phyloP scores from a whole-genome alignment of 2,888 invertebrate species.

The Heliconius cydno region DNA sequence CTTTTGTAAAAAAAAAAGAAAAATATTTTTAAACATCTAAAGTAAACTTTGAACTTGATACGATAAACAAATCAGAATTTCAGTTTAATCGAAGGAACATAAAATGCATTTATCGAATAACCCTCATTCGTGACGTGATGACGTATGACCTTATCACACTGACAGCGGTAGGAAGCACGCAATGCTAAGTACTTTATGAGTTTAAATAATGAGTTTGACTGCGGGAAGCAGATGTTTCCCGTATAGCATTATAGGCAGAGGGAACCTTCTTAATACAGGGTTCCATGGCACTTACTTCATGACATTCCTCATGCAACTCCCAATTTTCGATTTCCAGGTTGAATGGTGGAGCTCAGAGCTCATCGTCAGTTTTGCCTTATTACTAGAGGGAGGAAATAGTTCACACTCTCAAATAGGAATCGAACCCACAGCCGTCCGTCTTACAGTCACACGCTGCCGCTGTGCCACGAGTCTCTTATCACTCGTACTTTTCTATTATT shows the following conservation, averaged over 20 bases:
- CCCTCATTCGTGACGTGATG: conserved; percentile 26
- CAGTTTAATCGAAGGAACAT: not conserved
- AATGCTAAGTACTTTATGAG: conserved; percentile 14
- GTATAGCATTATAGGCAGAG: not conserved
- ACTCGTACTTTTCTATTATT: not conserved
- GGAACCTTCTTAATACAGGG: too few species aligned
- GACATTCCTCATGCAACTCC: too few species aligned
- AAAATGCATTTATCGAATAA: conserved; percentile 12
- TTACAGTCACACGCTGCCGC: not conserved
- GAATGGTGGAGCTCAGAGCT: too few species aligned
- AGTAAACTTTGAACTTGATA: conserved; percentile 18
- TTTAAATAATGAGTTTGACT: conserved; percentile 8
- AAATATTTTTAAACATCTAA: not conserved
- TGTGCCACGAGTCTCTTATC: not conserved
- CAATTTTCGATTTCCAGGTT: not conserved
- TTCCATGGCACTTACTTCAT: too few species aligned
- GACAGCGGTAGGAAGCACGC: conserved; percentile 19
- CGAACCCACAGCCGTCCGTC: not conserved
- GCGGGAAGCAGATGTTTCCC: not conserved
- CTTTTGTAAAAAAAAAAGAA: too few species aligned
- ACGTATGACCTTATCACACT: conserved; percentile 31
- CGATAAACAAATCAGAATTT: conserved; percentile 12
- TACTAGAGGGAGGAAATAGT: too few species aligned
- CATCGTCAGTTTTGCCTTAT: too few species aligned
- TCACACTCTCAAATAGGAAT: not conserved